These are phyloP conservation scores for Clarias batrachus DNA, from an alignment of 2,113 vertebrate genomes.

Conservation along the genomic window DNA sequence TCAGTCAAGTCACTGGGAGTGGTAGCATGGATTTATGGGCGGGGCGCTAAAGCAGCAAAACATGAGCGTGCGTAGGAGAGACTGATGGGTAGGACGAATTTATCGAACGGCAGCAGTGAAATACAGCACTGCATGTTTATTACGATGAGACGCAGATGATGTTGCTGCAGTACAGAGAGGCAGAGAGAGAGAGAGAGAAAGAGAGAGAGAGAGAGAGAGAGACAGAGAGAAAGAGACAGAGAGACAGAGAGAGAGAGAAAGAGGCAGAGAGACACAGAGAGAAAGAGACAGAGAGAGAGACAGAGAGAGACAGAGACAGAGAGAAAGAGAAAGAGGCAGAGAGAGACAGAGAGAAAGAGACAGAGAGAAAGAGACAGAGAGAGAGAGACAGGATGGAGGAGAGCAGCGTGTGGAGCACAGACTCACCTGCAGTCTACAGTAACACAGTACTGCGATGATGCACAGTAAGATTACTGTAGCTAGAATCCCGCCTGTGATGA, in stretches of 20 bases:
- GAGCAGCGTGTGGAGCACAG: not conserved
- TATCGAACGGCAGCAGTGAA: not conserved
- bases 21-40: too few species aligned
- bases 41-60: too few species aligned
- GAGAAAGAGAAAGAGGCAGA: too few species aligned
- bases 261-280: too few species aligned
- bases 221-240: not conserved
- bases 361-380: not conserved
- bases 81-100: too few species aligned
- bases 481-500: conserved; percentile 99
- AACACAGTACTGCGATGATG: conserved; percentile 96
- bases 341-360: too few species aligned
- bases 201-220: too few species aligned
- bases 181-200: not conserved
- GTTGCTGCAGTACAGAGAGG: not conserved
- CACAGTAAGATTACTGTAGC: conserved; percentile 96
- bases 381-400: not conserved
- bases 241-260: not conserved
- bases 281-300: not conserved
- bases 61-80: too few species aligned
- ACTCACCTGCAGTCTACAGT: conserved; percentile 96
- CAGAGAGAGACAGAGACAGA: too few species aligned
- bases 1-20: too few species aligned
- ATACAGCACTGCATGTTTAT: not conserved
- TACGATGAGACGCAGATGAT: not conserved